Evolutionary conservation across 2,113 vertebrate genomes (phyloP), one percentile per base, ranked within the genome.

Genomic region (Bufo gargarizans): DNA sequence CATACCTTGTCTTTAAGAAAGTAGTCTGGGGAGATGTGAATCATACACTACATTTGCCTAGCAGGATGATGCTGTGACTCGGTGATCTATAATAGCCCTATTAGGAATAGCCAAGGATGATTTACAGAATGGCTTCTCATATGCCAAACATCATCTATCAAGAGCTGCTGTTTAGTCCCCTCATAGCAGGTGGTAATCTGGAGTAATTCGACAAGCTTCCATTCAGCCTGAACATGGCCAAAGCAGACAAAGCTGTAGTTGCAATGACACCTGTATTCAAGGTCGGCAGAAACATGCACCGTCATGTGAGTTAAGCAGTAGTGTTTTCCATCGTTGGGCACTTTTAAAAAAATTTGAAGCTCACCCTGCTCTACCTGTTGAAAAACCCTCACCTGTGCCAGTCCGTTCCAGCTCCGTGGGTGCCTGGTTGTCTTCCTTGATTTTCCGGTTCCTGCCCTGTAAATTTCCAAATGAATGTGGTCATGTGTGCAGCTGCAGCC

Each of bases 11-110:
- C 61, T 88, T 59, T 77, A 88, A 55, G 71, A 77, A 88, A 83
- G 90, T 91, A 93, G 90, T 91, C 89, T 92, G 91, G 92, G 56
- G 87, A 90, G 91, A 93, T 88, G 90, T 92, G 83, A 61, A 86
- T 22, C 82, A 82, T 72, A 69, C 0, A 90, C 76, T 58, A 80
- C 84, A 90, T 91, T 90, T 72, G 58, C 89, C 89, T 90, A 83
- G 76, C 65, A 89, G n/a, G 90, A 53, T 67, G n/a, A 90, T 45
- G 65, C 84, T 77, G 33, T 74, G 58, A 77, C 55, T 77, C 45
- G 65, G 47, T 77, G 65, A 20, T 63, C 47, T 55, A 33, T 72
- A 84, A 83, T 69, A 56, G 71, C 80, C 58, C 79, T 63, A 43
- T 83, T 88, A 83, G 87, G 80, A 84, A 80, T 80, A 59, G 17